These are phyloP conservation scores for Helicolenus hilgendorfi DNA, from an alignment of 2,797 vertebrate species.

Conservation along the genomic window DNA sequence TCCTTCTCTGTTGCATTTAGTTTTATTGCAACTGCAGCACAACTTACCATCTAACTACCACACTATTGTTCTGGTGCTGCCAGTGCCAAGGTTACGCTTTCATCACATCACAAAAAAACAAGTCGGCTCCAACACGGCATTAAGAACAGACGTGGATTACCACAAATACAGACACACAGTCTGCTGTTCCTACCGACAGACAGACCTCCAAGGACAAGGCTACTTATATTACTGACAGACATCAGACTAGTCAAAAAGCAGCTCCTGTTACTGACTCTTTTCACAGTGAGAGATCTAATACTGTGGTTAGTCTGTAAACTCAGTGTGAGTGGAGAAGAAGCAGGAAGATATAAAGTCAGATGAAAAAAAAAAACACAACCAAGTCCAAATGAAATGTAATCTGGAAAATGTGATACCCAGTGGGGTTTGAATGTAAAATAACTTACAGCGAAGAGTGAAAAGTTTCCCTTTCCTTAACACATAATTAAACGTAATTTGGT, in stretches of 20 bases:
- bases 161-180: conserved; percentile 72
- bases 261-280: conserved; percentile 43
- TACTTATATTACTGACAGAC: conserved; percentile 67
- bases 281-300: conserved; percentile 50
- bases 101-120: conserved; percentile 53
- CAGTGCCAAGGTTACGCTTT: conserved; percentile 59
- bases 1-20: neutral
- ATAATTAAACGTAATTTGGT: conserved; percentile 46
- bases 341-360: conserved; percentile 20
- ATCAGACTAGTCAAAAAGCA: conserved; percentile 64
- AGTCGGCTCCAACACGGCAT: conserved; percentile 25
- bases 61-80: conserved; percentile 20
- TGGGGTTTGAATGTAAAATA: neutral
- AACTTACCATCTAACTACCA: conserved; percentile 51
- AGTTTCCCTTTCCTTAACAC: conserved; percentile 10
- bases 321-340: conserved; percentile 20
- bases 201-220: conserved; percentile 58
- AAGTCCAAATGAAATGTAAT: conserved; percentile 21
- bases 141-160: conserved; percentile 57
- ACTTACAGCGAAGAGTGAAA: neutral
- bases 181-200: conserved; percentile 55
- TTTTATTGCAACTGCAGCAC: conserved; percentile 26
- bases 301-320: conserved; percentile 13
- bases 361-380: conserved; percentile 15
- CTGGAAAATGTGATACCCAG: conserved; percentile 58